phyloP scores from a whole-genome alignment of 2,113 vertebrate genomes.

The Rhinoderma darwinii region DNA sequence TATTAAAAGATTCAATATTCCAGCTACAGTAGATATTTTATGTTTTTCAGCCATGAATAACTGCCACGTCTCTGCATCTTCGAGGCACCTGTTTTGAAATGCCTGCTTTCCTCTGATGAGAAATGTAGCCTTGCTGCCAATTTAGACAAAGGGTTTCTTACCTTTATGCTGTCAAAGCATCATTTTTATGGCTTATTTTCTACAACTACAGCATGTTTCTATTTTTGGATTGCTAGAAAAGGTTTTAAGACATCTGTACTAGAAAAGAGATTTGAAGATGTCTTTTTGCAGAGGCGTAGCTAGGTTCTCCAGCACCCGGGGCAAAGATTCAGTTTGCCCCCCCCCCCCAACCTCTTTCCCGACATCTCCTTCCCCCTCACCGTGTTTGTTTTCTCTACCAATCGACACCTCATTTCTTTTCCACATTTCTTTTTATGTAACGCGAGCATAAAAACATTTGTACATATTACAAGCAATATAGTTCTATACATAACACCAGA shows the following conservation, averaged over 20 bases:
- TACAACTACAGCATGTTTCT: neutral
- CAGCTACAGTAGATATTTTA: neutral
- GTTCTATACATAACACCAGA: too few species aligned
- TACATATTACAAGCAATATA: too few species aligned
- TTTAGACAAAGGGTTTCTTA: constrained; percentile 25
- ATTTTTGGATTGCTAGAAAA: constrained; percentile 19
- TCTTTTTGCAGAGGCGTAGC: too few species aligned
- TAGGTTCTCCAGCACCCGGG: too few species aligned
- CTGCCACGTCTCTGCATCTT: neutral
- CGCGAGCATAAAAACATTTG: too few species aligned
- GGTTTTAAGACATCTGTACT: neutral
- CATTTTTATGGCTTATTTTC: constrained; percentile 17
- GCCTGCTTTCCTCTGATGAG: constrained; percentile 6
- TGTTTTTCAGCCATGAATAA: neutral
- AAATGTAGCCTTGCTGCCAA: constrained; percentile 21
- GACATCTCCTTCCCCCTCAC: too few species aligned
- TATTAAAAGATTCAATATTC: neutral
- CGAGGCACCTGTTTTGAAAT: constrained; percentile 19
- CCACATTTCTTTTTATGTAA: too few species aligned
- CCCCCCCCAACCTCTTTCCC: too few species aligned
- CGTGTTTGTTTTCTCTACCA: too few species aligned
- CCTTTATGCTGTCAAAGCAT: constrained; percentile 8
- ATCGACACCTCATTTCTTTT: too few species aligned
- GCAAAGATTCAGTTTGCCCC: too few species aligned
- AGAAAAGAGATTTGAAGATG: neutral